Evolutionary conservation across 2,797 vertebrate species (phyloP), one percentile per base, ranked within the genome.

Genomic region (Acanthopagrus latus): DNA sequence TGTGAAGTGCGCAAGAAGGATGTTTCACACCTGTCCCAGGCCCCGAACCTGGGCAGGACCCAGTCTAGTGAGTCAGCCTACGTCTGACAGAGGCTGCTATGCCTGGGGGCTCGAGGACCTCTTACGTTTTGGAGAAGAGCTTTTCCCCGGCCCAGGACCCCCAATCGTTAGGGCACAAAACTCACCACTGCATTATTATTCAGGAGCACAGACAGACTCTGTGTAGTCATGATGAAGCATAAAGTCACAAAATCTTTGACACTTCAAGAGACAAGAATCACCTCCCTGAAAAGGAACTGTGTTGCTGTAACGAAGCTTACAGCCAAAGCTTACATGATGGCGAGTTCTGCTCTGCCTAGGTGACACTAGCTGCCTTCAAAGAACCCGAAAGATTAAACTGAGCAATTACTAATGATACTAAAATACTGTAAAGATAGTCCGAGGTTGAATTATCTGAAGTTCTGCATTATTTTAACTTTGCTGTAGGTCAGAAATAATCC

Each of bases 51-150:
- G 82, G 96, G 96, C 83, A 94, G 96, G 88, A 97, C 96, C 44
- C 97, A 97, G 86, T 97, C 96, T 74, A 97, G 96, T 16, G 96
- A 97, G 94, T 97, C 97, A 1, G 96, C 97, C 20, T 97, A 97
- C 9, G 97, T 97, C 89, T 97, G 96, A 97, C 91, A 88, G 90
- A 93, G 93, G 94, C 90, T 93, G 88, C 77, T 89, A 87, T 57
- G 85, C 90, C 90, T 82, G 80, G 91, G 92, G 84, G 83, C 81
- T 89, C 86, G 14, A 82, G 87, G 87, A 91, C 85, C 65, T 74
- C 83, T 85, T 60, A 84, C 38, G 77, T 82, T 92, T 78, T 89
- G 86, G 86, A 90, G 70, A 81, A 87, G 89, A 92, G 86, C 64
- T 78, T 90, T 90, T 85, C 87, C 89, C 84, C 54, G 91, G 91